A percentile compares a stretch with the other conserved stretches of the same genome.
Evolutionary conservation across 2,113 vertebrate species (phyloP).

Genomic region (Psilopsiagon aurifrons): DNA sequence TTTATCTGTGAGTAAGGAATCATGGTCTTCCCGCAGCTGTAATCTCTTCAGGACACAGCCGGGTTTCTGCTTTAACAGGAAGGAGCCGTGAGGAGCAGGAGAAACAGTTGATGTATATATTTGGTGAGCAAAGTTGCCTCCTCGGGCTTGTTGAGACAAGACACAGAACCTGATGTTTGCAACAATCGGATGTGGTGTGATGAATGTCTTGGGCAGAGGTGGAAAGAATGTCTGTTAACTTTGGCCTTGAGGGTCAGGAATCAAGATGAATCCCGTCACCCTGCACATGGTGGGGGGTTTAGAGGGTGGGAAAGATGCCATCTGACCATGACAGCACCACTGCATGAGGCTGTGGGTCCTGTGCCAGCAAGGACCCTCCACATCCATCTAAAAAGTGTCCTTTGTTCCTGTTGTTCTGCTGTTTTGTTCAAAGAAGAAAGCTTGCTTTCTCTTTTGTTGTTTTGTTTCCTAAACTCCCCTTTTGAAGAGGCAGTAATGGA

Average conservation of each 20-base stretch:
- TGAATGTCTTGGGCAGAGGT: too few species aligned
- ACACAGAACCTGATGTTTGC: accelerated
- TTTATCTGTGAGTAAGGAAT: accelerated
- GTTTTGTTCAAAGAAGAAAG: not conserved
- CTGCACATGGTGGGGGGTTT: accelerated
- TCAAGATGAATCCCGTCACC: accelerated
- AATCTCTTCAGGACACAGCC: not conserved
- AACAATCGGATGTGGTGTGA: accelerated
- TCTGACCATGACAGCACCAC: accelerated
- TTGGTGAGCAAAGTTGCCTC: not conserved
- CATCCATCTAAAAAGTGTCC: not conserved
- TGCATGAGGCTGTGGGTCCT: not conserved
- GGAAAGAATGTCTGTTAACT: accelerated
- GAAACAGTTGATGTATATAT: accelerated
- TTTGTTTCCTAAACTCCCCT: not conserved
- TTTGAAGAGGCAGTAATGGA: not conserved
- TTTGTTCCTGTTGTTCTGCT: not conserved
- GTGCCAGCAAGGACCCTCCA: accelerated
- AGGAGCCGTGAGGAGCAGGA: accelerated
- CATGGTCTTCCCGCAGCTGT: accelerated
- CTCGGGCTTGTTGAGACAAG: not conserved
- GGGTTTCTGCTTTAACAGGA: accelerated
- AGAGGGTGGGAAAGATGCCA: not conserved
- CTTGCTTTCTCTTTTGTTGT: not conserved
- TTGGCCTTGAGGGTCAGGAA: not conserved